phyloP scores from a whole-genome alignment of 2,113 vertebrate genomes.

The Aspiorhynchus laticeps region DNA sequence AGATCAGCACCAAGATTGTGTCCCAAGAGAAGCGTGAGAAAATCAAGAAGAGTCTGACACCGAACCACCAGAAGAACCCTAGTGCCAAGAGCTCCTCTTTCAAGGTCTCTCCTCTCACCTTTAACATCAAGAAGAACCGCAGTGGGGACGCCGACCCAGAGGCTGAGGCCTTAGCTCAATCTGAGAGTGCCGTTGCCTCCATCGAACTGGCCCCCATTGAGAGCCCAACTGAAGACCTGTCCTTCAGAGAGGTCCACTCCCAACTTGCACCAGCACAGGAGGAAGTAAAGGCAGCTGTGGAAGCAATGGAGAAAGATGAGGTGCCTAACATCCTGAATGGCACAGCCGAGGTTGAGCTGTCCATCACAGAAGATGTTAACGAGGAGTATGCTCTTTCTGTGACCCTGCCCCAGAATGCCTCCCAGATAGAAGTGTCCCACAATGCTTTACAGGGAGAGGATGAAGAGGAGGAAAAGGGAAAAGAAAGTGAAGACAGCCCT shows the following conservation, averaged over 20 bases:
- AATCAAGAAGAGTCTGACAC: constrained; percentile 85
- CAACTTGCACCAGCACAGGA: constrained; percentile 71
- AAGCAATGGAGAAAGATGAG: constrained; percentile 62
- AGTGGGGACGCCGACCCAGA: constrained; percentile 55
- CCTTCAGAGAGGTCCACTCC: constrained; percentile 73
- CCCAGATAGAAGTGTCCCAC: constrained; percentile 12
- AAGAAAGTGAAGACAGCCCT: constrained; percentile 26
- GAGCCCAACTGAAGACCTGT: constrained; percentile 64
- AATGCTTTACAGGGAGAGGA: constrained; percentile 52
- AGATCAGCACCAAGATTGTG: constrained; percentile 91
- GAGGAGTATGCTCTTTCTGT: constrained; percentile 70
- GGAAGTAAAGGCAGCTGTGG: constrained; percentile 57
- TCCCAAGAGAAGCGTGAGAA: constrained; percentile 90
- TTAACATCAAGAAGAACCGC: constrained; percentile 69
- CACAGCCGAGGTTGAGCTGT: constrained; percentile 59
- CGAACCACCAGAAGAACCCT: constrained; percentile 80
- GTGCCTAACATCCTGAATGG: constrained; percentile 35
- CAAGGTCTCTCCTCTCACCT: constrained; percentile 81
- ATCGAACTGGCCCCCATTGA: constrained; percentile 60
- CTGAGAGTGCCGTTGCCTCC: constrained; percentile 46
- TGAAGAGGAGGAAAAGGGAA: constrained; percentile 29
- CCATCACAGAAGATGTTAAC: constrained; percentile 72
- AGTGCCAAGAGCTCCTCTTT: constrained; percentile 80
- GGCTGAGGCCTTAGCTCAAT: constrained; percentile 60
- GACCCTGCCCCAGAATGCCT: constrained; percentile 67